Conservation (phyloP, 2,888 invertebrate species). For the Allophyes oxyacanthae region DNA sequence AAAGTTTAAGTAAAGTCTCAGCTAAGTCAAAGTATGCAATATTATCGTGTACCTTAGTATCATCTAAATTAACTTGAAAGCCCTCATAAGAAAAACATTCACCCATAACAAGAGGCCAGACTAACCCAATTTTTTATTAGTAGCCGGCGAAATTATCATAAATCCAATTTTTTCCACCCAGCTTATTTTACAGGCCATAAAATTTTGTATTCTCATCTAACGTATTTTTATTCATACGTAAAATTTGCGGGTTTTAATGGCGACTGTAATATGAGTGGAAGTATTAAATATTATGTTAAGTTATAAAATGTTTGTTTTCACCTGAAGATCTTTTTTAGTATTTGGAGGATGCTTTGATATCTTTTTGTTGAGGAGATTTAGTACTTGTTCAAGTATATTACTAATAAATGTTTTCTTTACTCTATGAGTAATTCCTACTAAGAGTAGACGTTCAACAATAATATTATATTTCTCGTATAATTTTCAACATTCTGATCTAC, state of each 20-base stretch:
- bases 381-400: conserved; percentile 13
- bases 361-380: conserved; percentile 6
- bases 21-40: too few species aligned
- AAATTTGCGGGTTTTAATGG: conserved; percentile 59
- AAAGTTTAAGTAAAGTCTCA: too few species aligned
- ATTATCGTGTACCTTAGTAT: too few species aligned
- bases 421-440: neutral
- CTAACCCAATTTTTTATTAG: conserved; percentile 54
- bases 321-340: conserved; percentile 34
- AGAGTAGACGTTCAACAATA: too few species aligned
- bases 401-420: neutral
- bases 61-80: conserved; percentile 26
- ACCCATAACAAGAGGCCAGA: conserved; percentile 44
- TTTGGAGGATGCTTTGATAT: conserved; percentile 28
- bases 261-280: conserved; percentile 36
- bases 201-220: conserved; percentile 59
- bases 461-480: too few species aligned
- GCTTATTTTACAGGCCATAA: conserved; percentile 62
- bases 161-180: conserved; percentile 56
- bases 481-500: too few species aligned
- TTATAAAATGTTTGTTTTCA: conserved; percentile 48
- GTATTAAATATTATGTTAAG: conserved; percentile 42
- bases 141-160: conserved; percentile 54
- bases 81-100: conserved; percentile 38
- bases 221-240: conserved; percentile 61